A percentile compares a stretch with the other conserved stretches of the same genome.
These are phyloP conservation scores for Mylabris sibirica DNA, from an alignment of 2,888 invertebrate genomes.

Conservation along the genomic window DNA sequence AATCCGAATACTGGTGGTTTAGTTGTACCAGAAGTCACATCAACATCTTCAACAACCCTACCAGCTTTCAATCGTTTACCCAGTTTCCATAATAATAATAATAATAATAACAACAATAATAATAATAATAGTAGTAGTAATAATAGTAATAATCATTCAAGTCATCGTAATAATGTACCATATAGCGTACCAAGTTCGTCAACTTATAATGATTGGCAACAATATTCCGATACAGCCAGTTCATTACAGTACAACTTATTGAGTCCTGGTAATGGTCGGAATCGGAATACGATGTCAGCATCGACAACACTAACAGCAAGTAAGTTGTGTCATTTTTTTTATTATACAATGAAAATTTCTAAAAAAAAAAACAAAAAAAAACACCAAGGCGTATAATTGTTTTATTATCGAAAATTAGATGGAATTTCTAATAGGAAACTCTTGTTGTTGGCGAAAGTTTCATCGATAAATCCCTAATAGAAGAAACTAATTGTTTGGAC, in stretches of 20 bases:
- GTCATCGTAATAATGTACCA: constrained; percentile 37
- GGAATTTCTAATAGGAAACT: constrained; percentile 8
- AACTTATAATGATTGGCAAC: constrained; percentile 50
- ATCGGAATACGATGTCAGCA: constrained; percentile 66
- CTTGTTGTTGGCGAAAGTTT: constrained; percentile 5
- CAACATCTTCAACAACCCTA: constrained; percentile 47
- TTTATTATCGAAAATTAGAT: neutral
- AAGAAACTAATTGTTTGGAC: neutral
- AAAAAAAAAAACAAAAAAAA: too few relatives aligned
- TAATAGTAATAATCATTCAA: constrained; percentile 31
- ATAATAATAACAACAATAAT: constrained; percentile 35
- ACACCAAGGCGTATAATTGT: neutral
- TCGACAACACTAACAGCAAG: constrained; percentile 76
- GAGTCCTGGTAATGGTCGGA: constrained; percentile 46
- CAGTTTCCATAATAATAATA: constrained; percentile 44
- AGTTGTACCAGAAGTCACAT: constrained; percentile 46
- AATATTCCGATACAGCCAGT: constrained; percentile 31
- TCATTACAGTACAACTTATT: constrained; percentile 36
- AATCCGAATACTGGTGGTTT: constrained; percentile 17
- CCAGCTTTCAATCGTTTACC: constrained; percentile 56
- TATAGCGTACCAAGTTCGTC: constrained; percentile 44
- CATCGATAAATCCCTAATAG: neutral
- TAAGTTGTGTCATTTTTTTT: constrained; percentile 63
- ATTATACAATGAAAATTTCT: too few relatives aligned
- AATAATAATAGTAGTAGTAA: too few relatives aligned